Percentiles rank a stretch among this genome's conserved stretches.
These are phyloP conservation scores for Potorous gilbertii DNA, from an alignment of 2,797 vertebrate genomes.

Conservation along the genomic window DNA sequence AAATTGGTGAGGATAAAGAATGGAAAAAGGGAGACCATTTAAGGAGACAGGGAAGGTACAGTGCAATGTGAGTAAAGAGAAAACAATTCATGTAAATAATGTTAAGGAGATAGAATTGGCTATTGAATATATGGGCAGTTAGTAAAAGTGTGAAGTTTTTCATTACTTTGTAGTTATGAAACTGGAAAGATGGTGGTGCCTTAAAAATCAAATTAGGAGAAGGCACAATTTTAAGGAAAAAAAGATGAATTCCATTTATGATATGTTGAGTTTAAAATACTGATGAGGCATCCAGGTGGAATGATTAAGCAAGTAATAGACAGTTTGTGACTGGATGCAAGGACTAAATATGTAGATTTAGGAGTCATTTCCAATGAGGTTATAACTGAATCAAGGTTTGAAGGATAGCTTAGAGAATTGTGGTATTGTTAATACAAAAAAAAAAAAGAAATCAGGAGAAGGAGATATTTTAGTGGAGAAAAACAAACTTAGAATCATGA, in stretches of 20 bases:
- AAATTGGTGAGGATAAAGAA: background rate
- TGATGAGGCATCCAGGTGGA: background rate
- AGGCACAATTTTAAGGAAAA: background rate
- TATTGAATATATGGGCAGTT: background rate
- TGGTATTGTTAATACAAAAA: background rate
- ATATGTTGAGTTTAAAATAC: background rate
- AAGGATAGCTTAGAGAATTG: background rate
- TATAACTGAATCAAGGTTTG: background rate
- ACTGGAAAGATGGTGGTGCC: background rate
- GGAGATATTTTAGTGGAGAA: background rate
- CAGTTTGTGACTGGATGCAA: background rate
- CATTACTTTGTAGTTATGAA: background rate
- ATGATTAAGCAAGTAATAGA: background rate
- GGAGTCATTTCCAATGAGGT: background rate
- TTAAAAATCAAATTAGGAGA: background rate
- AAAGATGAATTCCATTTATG: background rate
- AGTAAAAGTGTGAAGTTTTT: background rate
- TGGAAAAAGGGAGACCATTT: background rate
- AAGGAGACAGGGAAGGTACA: background rate
- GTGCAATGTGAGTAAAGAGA: background rate
- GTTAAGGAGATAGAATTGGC: background rate
- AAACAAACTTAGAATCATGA: background rate
- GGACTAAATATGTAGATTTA: background rate
- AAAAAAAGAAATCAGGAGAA: background rate
- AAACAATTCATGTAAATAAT: background rate